Base-by-base conservation (phyloP, 1,140 invertebrate genomes). In the Mycetomoellerius zeteki region DNA sequence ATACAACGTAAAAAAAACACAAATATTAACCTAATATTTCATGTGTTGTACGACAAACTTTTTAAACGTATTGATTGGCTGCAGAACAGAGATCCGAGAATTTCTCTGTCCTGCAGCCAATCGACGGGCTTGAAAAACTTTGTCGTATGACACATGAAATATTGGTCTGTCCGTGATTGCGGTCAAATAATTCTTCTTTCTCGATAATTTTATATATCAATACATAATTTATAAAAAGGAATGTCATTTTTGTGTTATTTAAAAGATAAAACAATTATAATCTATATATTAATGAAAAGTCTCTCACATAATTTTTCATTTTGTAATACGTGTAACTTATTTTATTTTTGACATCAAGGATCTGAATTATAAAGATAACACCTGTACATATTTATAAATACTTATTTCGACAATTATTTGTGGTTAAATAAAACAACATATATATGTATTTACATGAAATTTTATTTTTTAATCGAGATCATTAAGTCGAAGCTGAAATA, bases 381-480 rank as follows among this genome's bases (percentile, higher is more conserved):
- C 0, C 7, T 43, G 37, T 47, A 21, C 8, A 69, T 37, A 69
- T 24, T 24, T 47, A n/a, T 69, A 43, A 47, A 54, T 72, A 30
- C 10, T 30, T 19, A n/a, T 76, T 75, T 56, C 52, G 10, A 27
- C 5, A 77, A 62, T 62, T 62, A 62, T 77, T 62, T 27, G 43
- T 60, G 8, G 2, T 14, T 62, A 43, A 77, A 19, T 43, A 14
- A 60, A 76, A 58, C 58, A 58, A 19, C 0, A 37, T 56, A 3
- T 8, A 24, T 33, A 12, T 6, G 7, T 60, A n/a, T 43, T 76
- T 43, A 37, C 16, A 62, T 47, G 2, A 33, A 76, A 76, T 62
- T 50, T 4, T 77, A 52, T 73, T 33, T 73, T 73, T 73, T 52
- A 33, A 54, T 50, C 6, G 30, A 56, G 21, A 75, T 75, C 54